Base-by-base conservation (phyloP, 2,888 invertebrate species). In the Orthosia incerta region DNA sequence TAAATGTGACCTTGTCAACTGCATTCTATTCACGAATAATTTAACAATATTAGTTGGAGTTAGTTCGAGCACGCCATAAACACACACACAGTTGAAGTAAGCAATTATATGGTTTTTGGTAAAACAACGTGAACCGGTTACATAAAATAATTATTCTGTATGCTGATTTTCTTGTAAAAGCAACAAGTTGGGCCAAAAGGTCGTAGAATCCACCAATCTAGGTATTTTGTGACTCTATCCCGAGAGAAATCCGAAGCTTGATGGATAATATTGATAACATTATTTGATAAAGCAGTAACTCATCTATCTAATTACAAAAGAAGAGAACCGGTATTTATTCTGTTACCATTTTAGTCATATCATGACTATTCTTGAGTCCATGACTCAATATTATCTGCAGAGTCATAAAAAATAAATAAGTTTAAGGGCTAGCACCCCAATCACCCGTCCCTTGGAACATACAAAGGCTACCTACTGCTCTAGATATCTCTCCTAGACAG, bases 1-100 rank as follows among this genome's bases (percentile, higher is more conserved):
- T 82, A 76, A 69, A 61, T 55, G 20, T 67, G 72, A 62, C 83
- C 83, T 83, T 83, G 83, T 62, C 59, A 56, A 48, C 61, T 66
- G 63, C 85, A 80, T 76, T 76, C 65, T 73, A 64, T 71, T 77
- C 56, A 62, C 53, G 56, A 81, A 72, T 81, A 74, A 67, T 62
- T 60, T 53, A 71, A 46, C 26, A 53, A 66, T 80, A 53, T 46
- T 48, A 46, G 59, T 55, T 60, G 45, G 20, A 64, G 53, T 65
- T 74, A 31, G 69, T 81, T 75, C 15, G 53, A 71, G 60, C 48
- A 57, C 48, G 80, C 26, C 45, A 64, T 80, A 80, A 75, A 77
- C 74, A 69, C 12, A n/a, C n/a, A n/a, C 46, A 53, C 50, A 39
- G 26, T 67, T 53, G 66, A 57, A 59, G 57, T 51, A 60, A 57